phyloP scores from a whole-genome alignment of 2,113 vertebrate species.

The Sceloporus tristichus region DNA sequence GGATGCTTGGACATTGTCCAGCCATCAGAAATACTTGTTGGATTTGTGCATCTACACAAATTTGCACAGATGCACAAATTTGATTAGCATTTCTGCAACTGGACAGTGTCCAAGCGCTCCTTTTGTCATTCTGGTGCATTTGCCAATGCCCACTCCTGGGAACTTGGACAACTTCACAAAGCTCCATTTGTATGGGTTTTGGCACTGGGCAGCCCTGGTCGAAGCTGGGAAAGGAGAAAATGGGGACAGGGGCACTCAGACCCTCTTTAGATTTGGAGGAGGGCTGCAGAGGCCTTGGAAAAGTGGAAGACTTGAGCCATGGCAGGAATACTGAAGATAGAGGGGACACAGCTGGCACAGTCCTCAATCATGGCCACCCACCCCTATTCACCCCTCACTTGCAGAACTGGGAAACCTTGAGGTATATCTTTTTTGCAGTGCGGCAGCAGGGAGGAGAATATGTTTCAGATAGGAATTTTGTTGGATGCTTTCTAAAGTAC shows the following conservation, averaged over 20 bases:
- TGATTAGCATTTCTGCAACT: neutral
- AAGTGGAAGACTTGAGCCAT: no score
- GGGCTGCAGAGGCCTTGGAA: neutral
- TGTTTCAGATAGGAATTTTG: neutral
- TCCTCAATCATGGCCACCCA: no score
- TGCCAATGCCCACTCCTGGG: no score
- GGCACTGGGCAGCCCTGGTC: neutral
- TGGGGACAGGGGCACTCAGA: neutral
- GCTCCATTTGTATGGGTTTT: conserved; percentile 5
- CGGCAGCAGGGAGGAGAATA: no score
- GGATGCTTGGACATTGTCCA: no score
- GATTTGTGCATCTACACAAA: no score
- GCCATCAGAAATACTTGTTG: no score
- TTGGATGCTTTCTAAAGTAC: neutral
- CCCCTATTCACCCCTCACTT: neutral
- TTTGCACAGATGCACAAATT: neutral
- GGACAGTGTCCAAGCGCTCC: neutral
- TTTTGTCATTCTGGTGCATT: no score
- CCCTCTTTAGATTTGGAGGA: neutral
- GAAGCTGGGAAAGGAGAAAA: neutral
- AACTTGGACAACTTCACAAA: neutral
- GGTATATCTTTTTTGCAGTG: no score
- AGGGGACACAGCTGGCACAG: no score
- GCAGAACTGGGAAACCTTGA: no score
- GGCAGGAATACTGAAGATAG: no score